These are phyloP conservation scores for Emys orbicularis DNA, from an alignment of 2,797 vertebrate genomes.

Conservation along the genomic window DNA sequence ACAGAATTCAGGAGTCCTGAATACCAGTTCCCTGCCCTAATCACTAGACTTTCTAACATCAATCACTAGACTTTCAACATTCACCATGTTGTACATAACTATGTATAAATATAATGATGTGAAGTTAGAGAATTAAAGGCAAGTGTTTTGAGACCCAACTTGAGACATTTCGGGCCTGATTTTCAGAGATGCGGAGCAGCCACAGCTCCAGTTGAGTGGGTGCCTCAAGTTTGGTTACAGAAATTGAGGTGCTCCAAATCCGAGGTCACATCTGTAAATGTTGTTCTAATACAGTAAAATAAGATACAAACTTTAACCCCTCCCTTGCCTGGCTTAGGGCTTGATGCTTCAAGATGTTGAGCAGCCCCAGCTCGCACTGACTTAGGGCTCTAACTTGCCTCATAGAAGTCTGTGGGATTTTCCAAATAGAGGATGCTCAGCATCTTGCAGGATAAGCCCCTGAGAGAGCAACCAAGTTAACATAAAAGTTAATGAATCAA, in stretches of 20 bases:
- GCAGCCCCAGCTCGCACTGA: background rate
- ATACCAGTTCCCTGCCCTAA: background rate
- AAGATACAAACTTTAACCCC: background rate
- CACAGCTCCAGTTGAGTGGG: constrained; percentile 2
- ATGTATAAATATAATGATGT: background rate
- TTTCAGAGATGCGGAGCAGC: constrained; percentile 13
- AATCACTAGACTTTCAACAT: background rate
- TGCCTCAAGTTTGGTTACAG: background rate
- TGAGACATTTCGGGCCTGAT: constrained; percentile 22
- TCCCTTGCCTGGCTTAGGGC: background rate
- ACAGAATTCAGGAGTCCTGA: background rate
- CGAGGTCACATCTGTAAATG: constrained; percentile 47
- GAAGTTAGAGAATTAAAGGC: background rate
- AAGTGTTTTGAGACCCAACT: background rate
- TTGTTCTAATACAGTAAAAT: background rate
- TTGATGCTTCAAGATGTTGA: background rate
- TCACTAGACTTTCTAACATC: background rate
- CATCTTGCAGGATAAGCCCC: background rate
- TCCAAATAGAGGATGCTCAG: background rate
- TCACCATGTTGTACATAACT: background rate
- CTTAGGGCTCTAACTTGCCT: background rate
- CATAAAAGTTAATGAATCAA: background rate
- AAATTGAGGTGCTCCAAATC: constrained; percentile 17
- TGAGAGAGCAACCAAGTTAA: background rate
- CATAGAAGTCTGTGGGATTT: background rate